Percentiles rank a stretch among this genome's conserved stretches.
These are phyloP conservation scores for Melanogrammus aeglefinus DNA, from an alignment of 2,797 vertebrate species.

Conservation along the genomic window DNA sequence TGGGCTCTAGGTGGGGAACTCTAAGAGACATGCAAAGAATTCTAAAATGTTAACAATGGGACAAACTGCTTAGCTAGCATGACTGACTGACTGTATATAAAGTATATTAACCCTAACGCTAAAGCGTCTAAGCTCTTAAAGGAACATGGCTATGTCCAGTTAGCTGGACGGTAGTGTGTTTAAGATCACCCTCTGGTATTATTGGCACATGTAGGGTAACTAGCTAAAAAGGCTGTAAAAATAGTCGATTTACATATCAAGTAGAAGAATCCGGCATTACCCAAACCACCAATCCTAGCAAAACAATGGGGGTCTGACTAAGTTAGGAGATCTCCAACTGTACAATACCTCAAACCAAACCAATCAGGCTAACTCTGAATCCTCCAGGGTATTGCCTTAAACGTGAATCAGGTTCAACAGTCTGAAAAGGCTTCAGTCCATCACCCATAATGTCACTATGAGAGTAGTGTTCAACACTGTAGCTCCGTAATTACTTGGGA, in stretches of 20 bases:
- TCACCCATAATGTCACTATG: background rate
- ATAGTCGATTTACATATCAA: background rate
- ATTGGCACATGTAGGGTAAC: conserved; percentile 13
- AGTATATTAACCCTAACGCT: background rate
- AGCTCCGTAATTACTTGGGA: background rate
- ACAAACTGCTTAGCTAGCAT: background rate
- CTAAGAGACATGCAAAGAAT: conserved; percentile 44
- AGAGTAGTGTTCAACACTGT: background rate
- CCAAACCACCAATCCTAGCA: background rate
- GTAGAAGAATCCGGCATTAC: background rate
- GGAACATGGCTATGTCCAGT: conserved; percentile 1
- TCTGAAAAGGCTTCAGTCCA: background rate
- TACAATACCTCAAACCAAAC: background rate
- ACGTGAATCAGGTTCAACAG: background rate
- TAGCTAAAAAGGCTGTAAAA: background rate
- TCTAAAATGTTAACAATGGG: background rate
- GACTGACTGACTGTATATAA: background rate
- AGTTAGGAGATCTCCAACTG: background rate
- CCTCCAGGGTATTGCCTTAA: background rate
- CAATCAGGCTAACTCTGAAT: background rate
- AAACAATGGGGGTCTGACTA: background rate
- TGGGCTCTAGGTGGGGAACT: conserved; percentile 21
- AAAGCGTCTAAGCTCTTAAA: background rate
- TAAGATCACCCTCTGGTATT: conserved; percentile 24
- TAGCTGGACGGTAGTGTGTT: background rate